Percentiles rank a stretch among this genome's conserved stretches.
Evolutionary conservation across 2,113 vertebrate genomes (phyloP).

Genomic region (Paradisaea rubra): DNA sequence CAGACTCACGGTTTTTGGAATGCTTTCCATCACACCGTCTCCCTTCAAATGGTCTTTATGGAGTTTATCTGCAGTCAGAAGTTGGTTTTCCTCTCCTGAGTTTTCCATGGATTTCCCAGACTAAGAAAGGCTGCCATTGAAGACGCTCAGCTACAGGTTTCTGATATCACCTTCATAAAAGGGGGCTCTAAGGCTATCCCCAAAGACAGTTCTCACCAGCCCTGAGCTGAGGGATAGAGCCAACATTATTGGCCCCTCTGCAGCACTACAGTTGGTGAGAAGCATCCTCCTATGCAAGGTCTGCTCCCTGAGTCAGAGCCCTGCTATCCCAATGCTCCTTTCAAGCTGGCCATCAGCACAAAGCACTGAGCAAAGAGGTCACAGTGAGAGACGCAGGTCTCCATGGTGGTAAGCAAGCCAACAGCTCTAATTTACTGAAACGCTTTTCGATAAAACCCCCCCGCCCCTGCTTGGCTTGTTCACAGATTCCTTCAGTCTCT

Average conservation of each 20-base stretch:
- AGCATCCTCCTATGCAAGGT: not conserved
- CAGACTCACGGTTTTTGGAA: not conserved
- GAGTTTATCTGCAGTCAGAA: not conserved
- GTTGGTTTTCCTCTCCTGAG: not conserved
- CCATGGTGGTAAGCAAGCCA: not conserved
- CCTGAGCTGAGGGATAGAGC: not conserved
- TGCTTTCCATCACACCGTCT: not conserved
- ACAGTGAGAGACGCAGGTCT: not conserved
- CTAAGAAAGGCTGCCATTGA: not conserved
- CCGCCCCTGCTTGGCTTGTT: not conserved
- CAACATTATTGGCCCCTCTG: rapidly evolving
- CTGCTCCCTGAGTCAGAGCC: not conserved
- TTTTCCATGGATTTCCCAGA: not conserved
- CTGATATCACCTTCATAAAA: not conserved
- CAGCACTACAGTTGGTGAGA: not conserved
- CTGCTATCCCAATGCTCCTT: not conserved
- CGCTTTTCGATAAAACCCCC: not conserved
- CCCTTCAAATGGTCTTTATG: not conserved
- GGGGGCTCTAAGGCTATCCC: not conserved
- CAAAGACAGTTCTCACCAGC: not conserved
- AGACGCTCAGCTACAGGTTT: not conserved
- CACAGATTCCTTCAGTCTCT: not conserved
- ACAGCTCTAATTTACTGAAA: conserved; percentile 14
- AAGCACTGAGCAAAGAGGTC: not conserved
- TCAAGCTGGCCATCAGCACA: not conserved